Percentiles rank a stretch among this genome's conserved stretches.
These are phyloP conservation scores for Montipora cactus DNA, from an alignment of 64 coral and sea anemone genomes.

Conservation along the genomic window DNA sequence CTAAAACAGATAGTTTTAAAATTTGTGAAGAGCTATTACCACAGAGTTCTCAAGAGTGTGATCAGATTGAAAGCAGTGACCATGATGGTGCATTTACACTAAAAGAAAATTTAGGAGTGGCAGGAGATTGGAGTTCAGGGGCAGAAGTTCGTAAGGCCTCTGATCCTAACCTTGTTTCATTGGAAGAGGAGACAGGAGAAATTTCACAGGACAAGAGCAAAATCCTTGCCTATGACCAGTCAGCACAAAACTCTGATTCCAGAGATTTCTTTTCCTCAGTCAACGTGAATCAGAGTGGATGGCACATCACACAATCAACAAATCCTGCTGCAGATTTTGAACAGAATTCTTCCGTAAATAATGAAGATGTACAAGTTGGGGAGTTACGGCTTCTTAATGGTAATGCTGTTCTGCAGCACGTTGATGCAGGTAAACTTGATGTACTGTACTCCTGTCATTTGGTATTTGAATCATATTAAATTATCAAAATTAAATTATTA, in stretches of 20 bases:
- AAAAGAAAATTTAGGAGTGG: not conserved
- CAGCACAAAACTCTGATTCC: not conserved
- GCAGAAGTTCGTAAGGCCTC: not conserved
- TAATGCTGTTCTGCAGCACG: not conserved
- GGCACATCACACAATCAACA: not conserved
- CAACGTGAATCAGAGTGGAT: not conserved
- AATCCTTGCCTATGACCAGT: not conserved
- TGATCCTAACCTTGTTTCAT: not conserved
- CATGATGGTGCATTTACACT: not conserved
- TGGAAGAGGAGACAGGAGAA: not conserved
- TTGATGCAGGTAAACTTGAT: conserved; percentile 26
- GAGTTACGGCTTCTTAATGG: not conserved
- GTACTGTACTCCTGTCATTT: too few relatives aligned
- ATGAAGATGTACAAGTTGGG: not conserved
- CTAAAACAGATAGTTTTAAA: not conserved
- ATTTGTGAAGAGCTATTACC: not conserved
- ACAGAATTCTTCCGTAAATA: not conserved
- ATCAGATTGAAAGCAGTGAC: not conserved
- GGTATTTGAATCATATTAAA: too few relatives aligned
- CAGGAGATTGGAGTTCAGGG: not conserved
- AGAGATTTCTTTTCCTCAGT: not conserved
- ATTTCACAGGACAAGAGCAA: not conserved
- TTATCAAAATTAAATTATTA: too few relatives aligned
- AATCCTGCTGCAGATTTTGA: not conserved
- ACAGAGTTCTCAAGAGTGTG: not conserved